Conservation (phyloP, 2,888 invertebrate species). For the Agapetus fuscipes region DNA sequence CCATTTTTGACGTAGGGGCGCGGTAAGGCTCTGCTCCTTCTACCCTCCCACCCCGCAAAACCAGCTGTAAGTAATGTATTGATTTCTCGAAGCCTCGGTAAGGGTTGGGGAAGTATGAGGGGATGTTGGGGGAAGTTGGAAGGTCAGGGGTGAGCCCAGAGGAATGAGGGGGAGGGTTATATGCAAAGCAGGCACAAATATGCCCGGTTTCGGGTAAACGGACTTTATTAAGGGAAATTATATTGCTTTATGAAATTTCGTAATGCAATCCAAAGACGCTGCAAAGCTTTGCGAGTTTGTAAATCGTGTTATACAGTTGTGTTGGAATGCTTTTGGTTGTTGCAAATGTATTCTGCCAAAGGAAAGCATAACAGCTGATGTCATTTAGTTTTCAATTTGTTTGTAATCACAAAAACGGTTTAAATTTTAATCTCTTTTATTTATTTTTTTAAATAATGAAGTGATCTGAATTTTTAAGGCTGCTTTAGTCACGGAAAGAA, state of each 20-base stretch:
- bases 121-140: slow-evolving; percentile 4
- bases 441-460: too few relatives aligned
- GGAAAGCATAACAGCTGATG: too few relatives aligned
- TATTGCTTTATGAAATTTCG: neutral
- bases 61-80: slow-evolving; percentile 22
- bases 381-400: too few relatives aligned
- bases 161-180: slow-evolving; percentile 10
- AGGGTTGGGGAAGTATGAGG: slow-evolving; percentile 5
- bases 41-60: slow-evolving; percentile 9
- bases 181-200: slow-evolving; percentile 7
- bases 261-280: too few relatives aligned
- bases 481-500: too few relatives aligned
- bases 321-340: too few relatives aligned
- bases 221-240: slow-evolving; percentile 6
- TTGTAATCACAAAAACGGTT: too few relatives aligned
- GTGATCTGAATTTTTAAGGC: too few relatives aligned
- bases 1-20: neutral
- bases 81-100: slow-evolving; percentile 17
- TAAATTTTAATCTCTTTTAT: too few relatives aligned
- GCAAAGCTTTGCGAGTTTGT: too few relatives aligned
- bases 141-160: slow-evolving; percentile 21
- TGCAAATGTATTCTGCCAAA: too few relatives aligned
- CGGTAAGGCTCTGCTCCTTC: neutral
- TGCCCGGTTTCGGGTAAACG: slow-evolving; percentile 4
- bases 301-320: too few relatives aligned